Evolutionary conservation across 1,140 invertebrate species (phyloP), one percentile per base, ranked within the genome.

Genomic region (Calliopsis andreniformis): DNA sequence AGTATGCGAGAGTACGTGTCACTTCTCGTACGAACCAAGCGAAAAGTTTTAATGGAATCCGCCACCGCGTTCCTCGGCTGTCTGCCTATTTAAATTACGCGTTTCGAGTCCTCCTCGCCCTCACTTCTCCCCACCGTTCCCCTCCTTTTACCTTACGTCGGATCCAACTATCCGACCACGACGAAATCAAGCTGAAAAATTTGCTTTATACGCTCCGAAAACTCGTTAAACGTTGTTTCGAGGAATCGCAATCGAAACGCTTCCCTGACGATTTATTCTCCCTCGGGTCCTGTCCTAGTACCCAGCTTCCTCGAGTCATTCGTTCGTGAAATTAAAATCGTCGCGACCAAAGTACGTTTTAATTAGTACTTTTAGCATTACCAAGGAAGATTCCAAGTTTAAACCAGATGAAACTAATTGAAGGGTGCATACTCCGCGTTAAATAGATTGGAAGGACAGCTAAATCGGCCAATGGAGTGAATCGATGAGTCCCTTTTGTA

Each of bases 11-110:
- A 78, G 53, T 75, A 78, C 76, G 70, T 78, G 76, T 78, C 76
- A 75, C 76, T 66, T 66, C 70, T 75, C 76, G 76, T 72, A 72
- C 76, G 76, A 78, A 42, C 68, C 59, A 59, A 78, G 76, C 76
- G 69, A 68, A 79, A 79, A 79, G 62, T 79, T 79, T 76, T 79
- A 79, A 79, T 79, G 77, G 77, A 79, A 79, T 79, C 71, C 63
- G 76, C 51, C 70, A 59, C 61, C 76, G 70, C 76, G 76, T 78
- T 78, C 70, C 71, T 79, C 70, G 63, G 71, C 77, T 76, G 63
- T 72, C 71, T 68, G 77, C 53, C 77, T 76, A 76, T 79, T 79
- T 76, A 79, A 79, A 79, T 79, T 75, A 79, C 71, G 77, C 77
- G 62, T 78, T 73, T 78, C 70, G 70, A 51, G 69, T 47, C 71